Percentiles rank a stretch among this genome's conserved stretches.
Evolutionary conservation across 2,113 vertebrate species (phyloP).

Genomic region (Campylorhamphus procurvoides): DNA sequence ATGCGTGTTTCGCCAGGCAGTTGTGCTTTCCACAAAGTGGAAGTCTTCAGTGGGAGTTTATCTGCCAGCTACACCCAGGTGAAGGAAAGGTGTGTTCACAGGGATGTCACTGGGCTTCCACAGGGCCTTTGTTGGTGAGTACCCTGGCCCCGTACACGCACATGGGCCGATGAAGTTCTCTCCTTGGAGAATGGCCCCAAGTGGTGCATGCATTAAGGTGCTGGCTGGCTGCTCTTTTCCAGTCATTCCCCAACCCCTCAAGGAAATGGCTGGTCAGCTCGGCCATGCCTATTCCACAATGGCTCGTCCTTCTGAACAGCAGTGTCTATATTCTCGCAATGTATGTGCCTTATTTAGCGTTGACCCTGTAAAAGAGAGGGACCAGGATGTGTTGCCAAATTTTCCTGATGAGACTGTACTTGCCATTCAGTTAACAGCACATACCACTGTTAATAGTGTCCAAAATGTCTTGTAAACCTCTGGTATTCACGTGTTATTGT

Average conservation of each 20-base stretch:
- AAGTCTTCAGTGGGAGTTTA: neutral
- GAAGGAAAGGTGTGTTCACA: neutral
- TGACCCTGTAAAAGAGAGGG: conserved; percentile 74
- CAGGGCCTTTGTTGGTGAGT: neutral
- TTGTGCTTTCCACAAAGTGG: neutral
- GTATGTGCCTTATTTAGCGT: conserved; percentile 95
- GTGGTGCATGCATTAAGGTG: neutral
- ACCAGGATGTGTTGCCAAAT: conserved; percentile 83
- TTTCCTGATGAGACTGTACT: conserved; percentile 29
- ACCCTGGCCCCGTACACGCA: neutral
- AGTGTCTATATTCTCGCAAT: conserved; percentile 68
- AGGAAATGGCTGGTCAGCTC: neutral
- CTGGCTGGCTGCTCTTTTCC: neutral
- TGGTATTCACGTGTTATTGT: conserved; percentile 65
- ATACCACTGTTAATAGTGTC: conserved; percentile 72
- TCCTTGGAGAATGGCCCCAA: neutral
- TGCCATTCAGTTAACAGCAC: conserved; percentile 4
- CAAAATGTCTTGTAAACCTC: conserved; percentile 69
- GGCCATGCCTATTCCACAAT: neutral
- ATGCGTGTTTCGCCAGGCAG: neutral
- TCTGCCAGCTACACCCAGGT: neutral
- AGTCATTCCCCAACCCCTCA: neutral
- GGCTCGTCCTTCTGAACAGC: neutral
- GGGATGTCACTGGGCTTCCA: neutral
- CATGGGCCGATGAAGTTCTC: neutral